Conservation (phyloP, 2,797 vertebrate species). For the Tenualosa thibaudeaui region DNA sequence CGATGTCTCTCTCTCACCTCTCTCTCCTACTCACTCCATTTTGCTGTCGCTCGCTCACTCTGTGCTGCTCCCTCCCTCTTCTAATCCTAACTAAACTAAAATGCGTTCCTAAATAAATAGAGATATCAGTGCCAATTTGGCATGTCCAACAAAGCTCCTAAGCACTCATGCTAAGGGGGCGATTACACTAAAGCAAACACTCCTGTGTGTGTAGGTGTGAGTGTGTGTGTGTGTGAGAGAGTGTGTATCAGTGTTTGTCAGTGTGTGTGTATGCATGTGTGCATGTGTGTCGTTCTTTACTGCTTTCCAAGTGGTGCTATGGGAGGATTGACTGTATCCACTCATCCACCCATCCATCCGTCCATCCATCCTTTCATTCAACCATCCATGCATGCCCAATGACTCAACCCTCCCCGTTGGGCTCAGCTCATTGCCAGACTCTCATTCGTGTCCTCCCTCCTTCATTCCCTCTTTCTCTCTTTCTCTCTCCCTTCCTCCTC, state of each 20-base stretch:
- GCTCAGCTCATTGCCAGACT: constrained; percentile 62
- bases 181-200: constrained; percentile 73
- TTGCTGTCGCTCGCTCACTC: not conserved
- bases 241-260: constrained; percentile 27
- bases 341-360: not conserved
- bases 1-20: not conserved
- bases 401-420: constrained; percentile 67
- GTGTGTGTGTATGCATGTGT: not conserved
- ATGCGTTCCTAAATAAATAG: constrained; percentile 76
- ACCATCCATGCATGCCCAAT: constrained; percentile 46
- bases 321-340: not conserved
- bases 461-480: constrained; percentile 43
- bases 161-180: constrained; percentile 68
- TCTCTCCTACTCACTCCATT: not conserved
- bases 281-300: not conserved
- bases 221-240: constrained; percentile 1
- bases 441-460: constrained; percentile 45
- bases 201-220: not conserved
- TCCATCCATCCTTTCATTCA: not conserved
- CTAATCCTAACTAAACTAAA: constrained; percentile 61
- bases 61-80: not conserved
- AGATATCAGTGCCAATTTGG: constrained; percentile 72
- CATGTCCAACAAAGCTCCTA: constrained; percentile 69
- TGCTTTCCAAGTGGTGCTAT: constrained; percentile 1
- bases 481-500: constrained; percentile 32